These are phyloP conservation scores for Chaunax sp. DNA, from an alignment of 2,797 vertebrate species.

Conservation along the genomic window DNA sequence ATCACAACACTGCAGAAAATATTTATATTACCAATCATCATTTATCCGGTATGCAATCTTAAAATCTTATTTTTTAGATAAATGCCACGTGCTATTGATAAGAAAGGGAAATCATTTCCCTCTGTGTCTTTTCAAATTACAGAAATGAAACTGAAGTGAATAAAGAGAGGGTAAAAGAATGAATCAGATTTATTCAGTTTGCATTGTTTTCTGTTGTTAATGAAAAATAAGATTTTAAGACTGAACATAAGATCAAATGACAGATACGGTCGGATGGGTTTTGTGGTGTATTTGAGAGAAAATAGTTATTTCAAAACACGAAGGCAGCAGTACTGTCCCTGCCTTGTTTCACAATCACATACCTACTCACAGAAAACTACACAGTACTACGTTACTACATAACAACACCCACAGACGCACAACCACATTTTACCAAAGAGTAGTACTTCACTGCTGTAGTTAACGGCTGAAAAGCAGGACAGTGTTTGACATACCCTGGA, in stretches of 20 bases:
- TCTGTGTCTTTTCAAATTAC: neutral
- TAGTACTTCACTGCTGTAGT: slow-evolving; percentile 36
- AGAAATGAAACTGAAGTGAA: slow-evolving; percentile 4
- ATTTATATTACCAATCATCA: slow-evolving; percentile 31
- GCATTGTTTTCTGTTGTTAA: neutral
- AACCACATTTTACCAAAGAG: slow-evolving; percentile 42
- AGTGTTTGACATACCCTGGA: slow-evolving; percentile 30
- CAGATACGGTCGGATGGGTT: slow-evolving; percentile 30
- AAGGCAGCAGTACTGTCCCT: slow-evolving; percentile 56
- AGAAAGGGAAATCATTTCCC: neutral
- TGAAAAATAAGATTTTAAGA: slow-evolving; percentile 69
- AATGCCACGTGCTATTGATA: neutral
- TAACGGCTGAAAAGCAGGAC: slow-evolving; percentile 45
- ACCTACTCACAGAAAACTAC: slow-evolving; percentile 46
- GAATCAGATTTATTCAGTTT: neutral
- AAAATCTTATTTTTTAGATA: slow-evolving; percentile 55
- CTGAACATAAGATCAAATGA: slow-evolving; percentile 54
- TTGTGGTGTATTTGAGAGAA: slow-evolving; percentile 37
- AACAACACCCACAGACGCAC: slow-evolving; percentile 46
- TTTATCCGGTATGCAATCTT: slow-evolving; percentile 56
- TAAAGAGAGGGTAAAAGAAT: neutral
- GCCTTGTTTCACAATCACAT: slow-evolving; percentile 55
- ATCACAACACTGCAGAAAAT: slow-evolving; percentile 58
- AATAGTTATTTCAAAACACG: slow-evolving; percentile 61
- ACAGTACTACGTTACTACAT: slow-evolving; percentile 30